Conservation (phyloP, 2,797 vertebrate genomes). For the Ctenochaetus hawaiiensis region DNA sequence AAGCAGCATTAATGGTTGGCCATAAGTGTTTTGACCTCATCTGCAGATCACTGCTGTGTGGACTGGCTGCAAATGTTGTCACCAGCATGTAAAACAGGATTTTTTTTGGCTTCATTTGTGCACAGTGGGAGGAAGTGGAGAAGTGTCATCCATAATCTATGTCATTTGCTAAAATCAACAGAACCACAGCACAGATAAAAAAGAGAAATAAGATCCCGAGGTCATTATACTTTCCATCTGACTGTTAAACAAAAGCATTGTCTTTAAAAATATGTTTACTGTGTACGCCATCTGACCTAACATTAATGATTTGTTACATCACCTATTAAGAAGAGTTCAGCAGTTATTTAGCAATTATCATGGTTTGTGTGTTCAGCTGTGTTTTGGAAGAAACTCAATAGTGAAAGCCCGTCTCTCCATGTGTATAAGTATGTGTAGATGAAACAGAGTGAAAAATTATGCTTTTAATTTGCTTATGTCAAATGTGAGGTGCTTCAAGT, state of each 20-base stretch:
- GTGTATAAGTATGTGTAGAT: slow-evolving; percentile 22
- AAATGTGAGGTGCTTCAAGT: slow-evolving; percentile 26
- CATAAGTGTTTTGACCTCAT: too few species aligned
- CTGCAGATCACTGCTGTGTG: too few species aligned
- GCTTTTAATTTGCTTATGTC: slow-evolving; percentile 52
- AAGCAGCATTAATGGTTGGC: too few species aligned
- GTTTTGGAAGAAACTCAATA: not conserved
- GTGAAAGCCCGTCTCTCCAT: not conserved
- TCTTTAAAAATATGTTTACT: not conserved
- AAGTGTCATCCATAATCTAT: too few species aligned
- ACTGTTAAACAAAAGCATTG: not conserved
- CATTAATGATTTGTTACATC: not conserved
- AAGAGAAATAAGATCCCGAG: not conserved
- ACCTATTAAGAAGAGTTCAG: not conserved
- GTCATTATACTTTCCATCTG: not conserved
- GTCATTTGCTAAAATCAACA: not conserved
- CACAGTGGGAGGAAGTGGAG: too few species aligned
- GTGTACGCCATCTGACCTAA: not conserved
- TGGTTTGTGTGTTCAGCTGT: not conserved
- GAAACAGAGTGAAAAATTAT: slow-evolving; percentile 30
- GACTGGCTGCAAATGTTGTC: too few species aligned
- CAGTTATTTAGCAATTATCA: not conserved
- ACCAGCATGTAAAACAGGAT: too few species aligned
- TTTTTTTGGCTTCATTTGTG: too few species aligned
- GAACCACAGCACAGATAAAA: not conserved